phyloP scores from a whole-genome alignment of 2,113 vertebrate species.

The Verasper variegatus region DNA sequence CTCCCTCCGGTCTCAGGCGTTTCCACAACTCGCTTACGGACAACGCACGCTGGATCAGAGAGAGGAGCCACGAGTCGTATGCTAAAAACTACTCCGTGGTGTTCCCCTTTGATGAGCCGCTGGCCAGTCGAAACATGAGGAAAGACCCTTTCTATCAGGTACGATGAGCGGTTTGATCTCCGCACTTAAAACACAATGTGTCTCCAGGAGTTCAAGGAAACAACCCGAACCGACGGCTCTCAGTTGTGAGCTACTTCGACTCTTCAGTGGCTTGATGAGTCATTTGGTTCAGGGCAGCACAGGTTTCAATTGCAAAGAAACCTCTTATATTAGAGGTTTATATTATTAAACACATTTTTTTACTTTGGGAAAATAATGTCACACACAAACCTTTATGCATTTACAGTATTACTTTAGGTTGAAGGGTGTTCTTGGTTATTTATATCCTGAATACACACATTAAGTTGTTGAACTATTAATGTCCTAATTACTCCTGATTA shows the following conservation, averaged over 20 bases:
- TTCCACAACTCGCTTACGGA: slow-evolving; percentile 89
- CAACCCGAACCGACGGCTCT: not conserved
- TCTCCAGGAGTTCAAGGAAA: slow-evolving; percentile 26
- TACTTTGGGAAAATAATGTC: not conserved
- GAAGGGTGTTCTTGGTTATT: no score
- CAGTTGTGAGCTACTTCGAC: not conserved
- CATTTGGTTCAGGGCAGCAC: not conserved
- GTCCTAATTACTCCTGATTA: no score
- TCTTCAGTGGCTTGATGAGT: slow-evolving; percentile 22
- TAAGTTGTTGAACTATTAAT: not conserved
- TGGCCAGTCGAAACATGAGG: slow-evolving; percentile 91
- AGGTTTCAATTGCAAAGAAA: not conserved
- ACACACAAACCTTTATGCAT: not conserved
- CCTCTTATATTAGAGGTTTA: no score
- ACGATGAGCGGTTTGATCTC: slow-evolving; percentile 14
- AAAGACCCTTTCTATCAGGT: slow-evolving; percentile 92
- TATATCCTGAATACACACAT: no score
- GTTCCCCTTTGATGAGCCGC: slow-evolving; percentile 93
- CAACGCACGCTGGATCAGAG: slow-evolving; percentile 90
- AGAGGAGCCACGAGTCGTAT: slow-evolving; percentile 96
- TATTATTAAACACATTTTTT: not conserved
- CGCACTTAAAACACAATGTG: no score
- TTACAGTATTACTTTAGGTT: no score
- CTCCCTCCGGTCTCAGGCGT: slow-evolving; percentile 80
- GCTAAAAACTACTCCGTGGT: slow-evolving; percentile 96